Base-by-base conservation (phyloP, 2,797 vertebrate genomes). In the Mormyrus hasselquistii region DNA sequence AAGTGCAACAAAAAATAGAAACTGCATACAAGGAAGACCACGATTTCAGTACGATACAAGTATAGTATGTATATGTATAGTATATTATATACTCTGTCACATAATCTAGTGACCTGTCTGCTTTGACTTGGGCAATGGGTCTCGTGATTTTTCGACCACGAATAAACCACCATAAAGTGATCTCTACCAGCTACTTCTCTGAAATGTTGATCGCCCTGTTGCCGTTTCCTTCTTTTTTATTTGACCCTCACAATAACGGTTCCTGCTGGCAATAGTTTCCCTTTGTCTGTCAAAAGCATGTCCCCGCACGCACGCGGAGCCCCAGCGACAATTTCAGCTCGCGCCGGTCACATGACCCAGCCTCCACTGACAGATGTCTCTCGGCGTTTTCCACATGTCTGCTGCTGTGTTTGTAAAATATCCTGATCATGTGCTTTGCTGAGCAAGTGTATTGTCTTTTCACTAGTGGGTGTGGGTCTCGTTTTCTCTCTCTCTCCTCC, bases 361-460 rank as follows among this genome's bases (percentile, higher is more conserved):
- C 16, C 8, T 87, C 7, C 85, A 86, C 85, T 86, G 85, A 38
- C 55, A 87, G 34, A 87, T 44, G 55, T 87, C 86, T 25, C 34
- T 14, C 86, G 59, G 34, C 86, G 55, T 19, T 44, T 65, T 87
- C 55, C 55, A 62, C 55, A 44, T 41, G 55, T 87, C 57, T 62
- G 52, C 29, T 52, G 44, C 44, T 49, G 44, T n/a, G 52, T 59
- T 57, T 59, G 22, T n/a, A 73, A 89, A 89, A 86, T 50, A 86
- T 53, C 62, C 47, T 57, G 59, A 59, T 89, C 88, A 89, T 89
- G 88, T 86, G 88, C 88, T 73, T 69, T 87, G 83, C 83, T 86
- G 88, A 86, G 83, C 88, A 89, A 89, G 88, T 89, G 83, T 62
- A 86, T 86, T 86, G 88, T 89, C 83, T 89, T 84, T 89, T 89